Conservation (phyloP, 35 echinoderm and acorn worm species). For the Acanthaster planci region DNA sequence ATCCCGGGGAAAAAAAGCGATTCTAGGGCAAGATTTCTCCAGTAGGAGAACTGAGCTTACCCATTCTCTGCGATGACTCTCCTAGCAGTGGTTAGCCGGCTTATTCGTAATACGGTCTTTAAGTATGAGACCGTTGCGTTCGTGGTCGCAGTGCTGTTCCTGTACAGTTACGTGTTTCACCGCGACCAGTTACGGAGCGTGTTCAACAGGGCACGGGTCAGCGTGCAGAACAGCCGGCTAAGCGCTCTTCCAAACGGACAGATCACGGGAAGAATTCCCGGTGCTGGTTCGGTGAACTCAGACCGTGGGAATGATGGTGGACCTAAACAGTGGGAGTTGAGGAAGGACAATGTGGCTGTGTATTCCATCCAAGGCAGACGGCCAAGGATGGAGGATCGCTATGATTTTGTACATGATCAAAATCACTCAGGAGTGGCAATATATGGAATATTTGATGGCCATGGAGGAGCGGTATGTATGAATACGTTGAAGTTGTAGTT, state of each 20-base stretch:
- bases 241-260: conserved; percentile 23
- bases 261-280: conserved; percentile 3
- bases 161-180: conserved; percentile 64
- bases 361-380: conserved; percentile 91
- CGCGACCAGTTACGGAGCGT: conserved; percentile 57
- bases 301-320: conserved; percentile 38
- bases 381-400: conserved; percentile 87
- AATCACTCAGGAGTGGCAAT: conserved; percentile 44
- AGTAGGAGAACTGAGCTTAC: not conserved
- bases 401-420: conserved; percentile 63
- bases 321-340: conserved; percentile 44
- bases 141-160: conserved; percentile 49
- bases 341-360: conserved; percentile 83
- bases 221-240: conserved; percentile 36
- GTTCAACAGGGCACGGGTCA: conserved; percentile 52
- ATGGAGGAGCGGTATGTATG: conserved; percentile 85
- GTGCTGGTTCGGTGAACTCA: conserved; percentile 24
- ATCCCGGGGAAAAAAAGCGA: not conserved
- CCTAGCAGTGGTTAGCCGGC: conserved; percentile 67
- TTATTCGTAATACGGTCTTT: conserved; percentile 61
- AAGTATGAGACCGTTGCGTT: conserved; percentile 73
- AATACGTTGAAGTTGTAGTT: too few species aligned
- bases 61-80: conserved; percentile 54
- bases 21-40: not conserved
- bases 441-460: conserved; percentile 92